Base-by-base conservation (phyloP, 2,113 vertebrate genomes). In the Cheilinus undulatus region DNA sequence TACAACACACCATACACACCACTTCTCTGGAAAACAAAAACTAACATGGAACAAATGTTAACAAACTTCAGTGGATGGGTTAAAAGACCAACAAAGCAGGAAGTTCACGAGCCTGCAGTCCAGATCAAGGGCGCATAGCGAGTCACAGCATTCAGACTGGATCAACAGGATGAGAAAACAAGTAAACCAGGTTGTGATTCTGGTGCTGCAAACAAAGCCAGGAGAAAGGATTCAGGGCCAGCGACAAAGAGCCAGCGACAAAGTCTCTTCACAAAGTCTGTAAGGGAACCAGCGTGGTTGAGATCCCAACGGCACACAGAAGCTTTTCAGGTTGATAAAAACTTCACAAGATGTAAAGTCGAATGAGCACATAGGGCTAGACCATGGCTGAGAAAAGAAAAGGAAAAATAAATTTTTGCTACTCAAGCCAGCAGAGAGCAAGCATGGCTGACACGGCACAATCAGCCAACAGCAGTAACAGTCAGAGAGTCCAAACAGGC, bases 391-490 rank as follows among this genome's bases (percentile, higher is more conserved):
- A 5, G 19, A n/a, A 58, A 19, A 38, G 2, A 43, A 43, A 28
- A 34, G 30, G 1, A 24, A 15, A n/a, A 15, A 40, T 24, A 42
- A 30, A 5, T 68, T 63, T 88, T 90, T 91, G 91, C 90, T 92
- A 90, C 90, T 91, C 87, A 87, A 90, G 89, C 92, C 91, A 92
- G 92, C 91, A 91, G 91, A 90, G 91, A 80, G 87, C 89, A 86
- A 90, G 85, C 78, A 69, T 49, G 69, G 81, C 58, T 45, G 70
- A 68, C 48, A 56, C 12, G 60, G 62, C 54, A 34, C n/a, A 23
- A 42, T 68, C 59, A 65, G 86, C 80, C 51, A 36, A 61, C 78
- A 76, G 80, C 74, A 63, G 77, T 80, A 88, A 83, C 78, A 78
- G 88, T 85, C 80, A 73, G n/a, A 30, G 27, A 69, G 67, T 76